Conservation (phyloP, 2,113 vertebrate genomes). For the Lamprologus speciosus region DNA sequence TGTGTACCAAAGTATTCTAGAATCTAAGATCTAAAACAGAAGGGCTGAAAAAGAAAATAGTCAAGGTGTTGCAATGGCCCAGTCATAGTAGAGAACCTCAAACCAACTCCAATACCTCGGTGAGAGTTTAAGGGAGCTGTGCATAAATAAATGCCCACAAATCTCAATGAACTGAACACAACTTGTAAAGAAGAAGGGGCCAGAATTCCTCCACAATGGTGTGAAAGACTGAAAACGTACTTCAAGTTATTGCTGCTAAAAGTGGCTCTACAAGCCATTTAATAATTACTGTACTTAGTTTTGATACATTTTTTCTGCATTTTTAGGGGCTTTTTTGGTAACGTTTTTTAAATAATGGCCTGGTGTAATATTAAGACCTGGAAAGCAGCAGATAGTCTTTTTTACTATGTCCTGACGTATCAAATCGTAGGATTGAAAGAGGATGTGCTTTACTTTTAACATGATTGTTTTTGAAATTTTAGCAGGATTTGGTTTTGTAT, state of each 20-base stretch:
- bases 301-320: not conserved
- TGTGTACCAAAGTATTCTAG: not conserved
- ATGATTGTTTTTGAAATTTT: not conserved
- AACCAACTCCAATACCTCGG: not conserved
- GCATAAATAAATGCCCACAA: not conserved
- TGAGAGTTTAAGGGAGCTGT: not conserved
- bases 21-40: not conserved
- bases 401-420: fast-evolving
- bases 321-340: not conserved
- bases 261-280: not conserved
- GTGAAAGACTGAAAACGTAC: not conserved
- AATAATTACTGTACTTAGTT: not conserved
- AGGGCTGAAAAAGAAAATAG: not conserved
- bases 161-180: not conserved
- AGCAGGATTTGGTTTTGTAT: not conserved
- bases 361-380: not conserved
- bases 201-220: not conserved
- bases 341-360: not conserved
- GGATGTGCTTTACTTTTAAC: not conserved
- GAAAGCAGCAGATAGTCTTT: not conserved
- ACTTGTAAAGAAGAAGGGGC: not conserved
- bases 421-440: not conserved
- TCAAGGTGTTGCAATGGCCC: not conserved
- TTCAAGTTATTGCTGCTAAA: not conserved
- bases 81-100: not conserved